phyloP scores from a whole-genome alignment of 2,888 invertebrate genomes.

The Drosophila tripunctata region DNA sequence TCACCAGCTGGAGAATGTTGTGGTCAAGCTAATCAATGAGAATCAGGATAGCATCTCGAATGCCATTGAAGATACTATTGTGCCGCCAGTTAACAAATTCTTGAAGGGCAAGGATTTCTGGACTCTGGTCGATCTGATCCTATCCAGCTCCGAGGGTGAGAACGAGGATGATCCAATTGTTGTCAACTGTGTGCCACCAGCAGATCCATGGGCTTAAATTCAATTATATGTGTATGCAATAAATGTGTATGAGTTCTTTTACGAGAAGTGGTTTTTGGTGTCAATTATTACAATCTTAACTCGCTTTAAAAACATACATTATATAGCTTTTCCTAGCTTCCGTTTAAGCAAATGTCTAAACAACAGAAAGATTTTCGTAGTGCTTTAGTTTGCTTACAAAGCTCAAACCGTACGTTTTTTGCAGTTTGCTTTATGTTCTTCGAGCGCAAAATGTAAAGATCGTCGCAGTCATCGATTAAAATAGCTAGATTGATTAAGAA shows the following conservation, averaged over 20 bases:
- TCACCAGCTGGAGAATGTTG: slow-evolving; percentile 65
- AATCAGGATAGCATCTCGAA: slow-evolving; percentile 72
- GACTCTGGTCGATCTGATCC: slow-evolving; percentile 68
- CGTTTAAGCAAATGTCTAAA: too few species aligned
- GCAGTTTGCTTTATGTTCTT: too few species aligned
- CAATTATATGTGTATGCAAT: slow-evolving; percentile 22
- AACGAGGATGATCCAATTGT: slow-evolving; percentile 76
- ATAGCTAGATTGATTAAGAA: too few species aligned
- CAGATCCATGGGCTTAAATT: slow-evolving; percentile 80
- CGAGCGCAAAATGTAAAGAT: too few species aligned
- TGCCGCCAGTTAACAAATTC: slow-evolving; percentile 71
- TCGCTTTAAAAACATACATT: too few species aligned
- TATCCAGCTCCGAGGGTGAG: slow-evolving; percentile 65
- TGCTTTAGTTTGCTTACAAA: too few species aligned
- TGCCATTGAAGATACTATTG: slow-evolving; percentile 69
- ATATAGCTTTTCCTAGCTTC: too few species aligned
- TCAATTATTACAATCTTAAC: not conserved
- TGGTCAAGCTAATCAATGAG: slow-evolving; percentile 67
- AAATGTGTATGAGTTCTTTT: slow-evolving; percentile 16
- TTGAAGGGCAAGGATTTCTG: slow-evolving; percentile 81
- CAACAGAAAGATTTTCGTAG: too few species aligned
- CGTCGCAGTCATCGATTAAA: too few species aligned
- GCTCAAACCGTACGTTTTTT: too few species aligned
- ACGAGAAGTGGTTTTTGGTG: not conserved
- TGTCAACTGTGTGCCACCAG: slow-evolving; percentile 69